A percentile compares a stretch with the other conserved stretches of the same genome.
These are phyloP conservation scores for Caenorhabditis sp. DNA, from an alignment of 2,888 invertebrate species.

Conservation along the genomic window DNA sequence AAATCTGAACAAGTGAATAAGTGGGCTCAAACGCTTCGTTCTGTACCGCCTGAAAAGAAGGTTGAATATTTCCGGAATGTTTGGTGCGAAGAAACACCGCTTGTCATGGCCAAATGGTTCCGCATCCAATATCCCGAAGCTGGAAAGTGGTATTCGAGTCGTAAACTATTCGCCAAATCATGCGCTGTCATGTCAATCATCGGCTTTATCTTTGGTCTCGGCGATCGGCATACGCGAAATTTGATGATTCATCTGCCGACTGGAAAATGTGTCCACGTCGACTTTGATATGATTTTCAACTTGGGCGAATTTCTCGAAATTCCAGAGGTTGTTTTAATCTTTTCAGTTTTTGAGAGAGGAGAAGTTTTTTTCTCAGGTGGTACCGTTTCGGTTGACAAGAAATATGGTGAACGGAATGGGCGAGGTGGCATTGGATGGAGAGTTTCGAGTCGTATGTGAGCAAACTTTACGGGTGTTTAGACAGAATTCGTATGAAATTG, in stretches of 20 bases:
- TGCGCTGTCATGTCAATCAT: slow-evolving; percentile 90
- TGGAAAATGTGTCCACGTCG: slow-evolving; percentile 95
- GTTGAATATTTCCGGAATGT: slow-evolving; percentile 28
- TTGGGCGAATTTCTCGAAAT: slow-evolving; percentile 72
- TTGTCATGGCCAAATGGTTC: slow-evolving; percentile 90
- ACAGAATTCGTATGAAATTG: slow-evolving; percentile 78
- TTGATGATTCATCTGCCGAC: slow-evolving; percentile 89
- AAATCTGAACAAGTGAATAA: not conserved
- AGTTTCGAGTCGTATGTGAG: slow-evolving; percentile 58
- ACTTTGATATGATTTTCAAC: slow-evolving; percentile 97
- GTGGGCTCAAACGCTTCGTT: slow-evolving; percentile 2
- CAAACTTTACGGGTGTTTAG: slow-evolving; percentile 79
- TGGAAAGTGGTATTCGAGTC: slow-evolving; percentile 83
- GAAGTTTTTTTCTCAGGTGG: slow-evolving; percentile 64
- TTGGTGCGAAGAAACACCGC: slow-evolving; percentile 76
- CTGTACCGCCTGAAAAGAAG: not conserved
- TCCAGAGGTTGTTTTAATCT: slow-evolving; percentile 47
- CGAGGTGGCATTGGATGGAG: slow-evolving; percentile 88
- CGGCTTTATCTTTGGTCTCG: slow-evolving; percentile 65
- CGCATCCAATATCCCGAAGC: slow-evolving; percentile 59
- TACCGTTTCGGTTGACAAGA: slow-evolving; percentile 88
- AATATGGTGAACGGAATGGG: slow-evolving; percentile 95
- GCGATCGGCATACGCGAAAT: slow-evolving; percentile 67
- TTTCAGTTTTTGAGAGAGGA: not conserved
- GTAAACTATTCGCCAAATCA: slow-evolving; percentile 88